phyloP scores from a whole-genome alignment of 2,113 vertebrate genomes.

The Alosa alosa region DNA sequence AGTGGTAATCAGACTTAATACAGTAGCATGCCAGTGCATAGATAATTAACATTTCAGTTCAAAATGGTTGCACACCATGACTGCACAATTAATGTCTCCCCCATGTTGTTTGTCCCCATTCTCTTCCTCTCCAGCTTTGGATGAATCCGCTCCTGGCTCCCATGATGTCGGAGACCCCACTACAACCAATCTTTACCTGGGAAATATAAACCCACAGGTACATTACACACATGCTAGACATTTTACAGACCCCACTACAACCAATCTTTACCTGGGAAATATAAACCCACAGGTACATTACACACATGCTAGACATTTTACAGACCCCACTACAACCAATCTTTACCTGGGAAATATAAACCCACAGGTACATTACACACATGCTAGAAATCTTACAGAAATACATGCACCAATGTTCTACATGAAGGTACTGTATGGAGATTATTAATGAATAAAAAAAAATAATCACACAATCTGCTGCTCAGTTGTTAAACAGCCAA shows the following conservation, averaged over 20 bases:
- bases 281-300: constrained; percentile 92
- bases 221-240: not conserved
- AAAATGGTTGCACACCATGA: not conserved
- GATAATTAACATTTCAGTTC: not conserved
- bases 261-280: constrained; percentile 97
- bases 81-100: not conserved
- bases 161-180: constrained; percentile 98
- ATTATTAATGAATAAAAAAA: no score
- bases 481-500: not conserved
- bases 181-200: constrained; percentile 96
- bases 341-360: constrained; percentile 98
- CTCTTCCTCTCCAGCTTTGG: constrained; percentile 79
- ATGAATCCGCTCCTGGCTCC: constrained; percentile 95
- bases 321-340: constrained; percentile 88
- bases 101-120: constrained; percentile 23
- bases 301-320: not conserved
- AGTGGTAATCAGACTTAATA: constrained; percentile 87
- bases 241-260: constrained; percentile 76
- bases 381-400: not conserved
- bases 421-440: not conserved
- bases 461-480: not conserved
- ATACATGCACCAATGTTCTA: not conserved
- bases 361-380: constrained; percentile 79
- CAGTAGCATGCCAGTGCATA: constrained; percentile 59
- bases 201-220: constrained; percentile 99